These are phyloP conservation scores for Porites lutea DNA, from an alignment of 64 coral and sea anemone genomes.

Conservation along the genomic window DNA sequence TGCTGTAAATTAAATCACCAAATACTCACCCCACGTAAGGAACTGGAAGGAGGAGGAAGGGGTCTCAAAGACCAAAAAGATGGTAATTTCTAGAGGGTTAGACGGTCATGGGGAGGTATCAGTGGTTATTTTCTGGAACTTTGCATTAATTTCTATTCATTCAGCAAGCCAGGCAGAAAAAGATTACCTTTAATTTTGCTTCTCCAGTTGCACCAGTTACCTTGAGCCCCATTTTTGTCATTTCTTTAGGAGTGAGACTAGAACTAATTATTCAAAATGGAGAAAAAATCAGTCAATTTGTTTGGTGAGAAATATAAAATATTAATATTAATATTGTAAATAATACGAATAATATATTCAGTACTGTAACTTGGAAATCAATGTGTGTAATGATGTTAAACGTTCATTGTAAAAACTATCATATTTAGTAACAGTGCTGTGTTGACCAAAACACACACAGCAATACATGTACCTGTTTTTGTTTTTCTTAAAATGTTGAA, in stretches of 20 bases:
- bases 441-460: no score
- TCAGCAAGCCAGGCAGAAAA: not conserved
- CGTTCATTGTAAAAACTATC: not conserved
- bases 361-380: no score
- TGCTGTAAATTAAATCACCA: no score
- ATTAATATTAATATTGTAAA: no score
- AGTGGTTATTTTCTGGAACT: not conserved
- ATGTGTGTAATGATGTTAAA: not conserved
- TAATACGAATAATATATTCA: no score
- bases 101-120: not conserved
- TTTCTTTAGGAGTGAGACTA: constrained; percentile 73
- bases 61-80: no score
- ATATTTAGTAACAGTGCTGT: no score
- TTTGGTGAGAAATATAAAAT: not conserved
- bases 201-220: constrained; percentile 92
- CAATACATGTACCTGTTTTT: constrained; percentile 70
- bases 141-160: not conserved
- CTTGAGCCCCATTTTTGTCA: constrained; percentile 91
- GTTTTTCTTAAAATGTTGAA: constrained; percentile 87
- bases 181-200: constrained; percentile 90
- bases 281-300: not conserved
- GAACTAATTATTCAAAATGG: constrained; percentile 34
- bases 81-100: not conserved
- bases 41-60: no score
- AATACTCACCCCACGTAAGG: no score